Evolutionary conservation across 2,888 invertebrate genomes (phyloP).

Genomic region (Oeneis ivallda): DNA sequence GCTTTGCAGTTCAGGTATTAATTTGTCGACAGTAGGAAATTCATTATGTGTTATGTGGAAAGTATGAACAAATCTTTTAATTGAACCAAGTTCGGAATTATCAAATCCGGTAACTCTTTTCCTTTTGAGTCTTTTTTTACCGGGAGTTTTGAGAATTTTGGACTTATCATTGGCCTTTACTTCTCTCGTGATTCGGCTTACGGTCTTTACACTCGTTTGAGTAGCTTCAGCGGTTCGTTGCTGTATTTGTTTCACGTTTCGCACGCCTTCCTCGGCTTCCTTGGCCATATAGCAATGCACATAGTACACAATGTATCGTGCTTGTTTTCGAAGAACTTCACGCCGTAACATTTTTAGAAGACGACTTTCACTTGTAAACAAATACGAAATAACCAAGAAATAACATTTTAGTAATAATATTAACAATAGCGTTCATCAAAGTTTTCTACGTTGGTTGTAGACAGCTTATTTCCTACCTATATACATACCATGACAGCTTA

Average conservation of each 20-base stretch:
- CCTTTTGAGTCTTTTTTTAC: neutral
- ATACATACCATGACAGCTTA: too few species aligned
- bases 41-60: neutral
- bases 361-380: neutral
- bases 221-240: slow-evolving; percentile 1
- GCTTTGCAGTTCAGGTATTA: neutral
- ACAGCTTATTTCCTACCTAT: too few species aligned
- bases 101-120: slow-evolving; percentile 5
- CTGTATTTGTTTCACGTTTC: slow-evolving; percentile 4
- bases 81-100: neutral
- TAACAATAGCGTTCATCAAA: too few species aligned
- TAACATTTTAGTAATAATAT: too few species aligned
- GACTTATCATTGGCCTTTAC: neutral
- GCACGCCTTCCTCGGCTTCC: slow-evolving; percentile 2
- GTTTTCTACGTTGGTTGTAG: too few species aligned
- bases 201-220: neutral
- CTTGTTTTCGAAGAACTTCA: slow-evolving; percentile 4
- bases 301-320: slow-evolving; percentile 1
- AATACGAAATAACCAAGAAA: too few species aligned
- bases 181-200: neutral
- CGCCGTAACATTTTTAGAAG: neutral
- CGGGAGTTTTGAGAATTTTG: neutral
- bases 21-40: slow-evolving; percentile 4
- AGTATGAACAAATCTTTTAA: slow-evolving; percentile 4
- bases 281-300: neutral